A percentile compares a stretch with the other conserved stretches of the same genome.
phyloP scores from a whole-genome alignment of 2,113 vertebrate genomes.

The Chlorocebus sabaeus region DNA sequence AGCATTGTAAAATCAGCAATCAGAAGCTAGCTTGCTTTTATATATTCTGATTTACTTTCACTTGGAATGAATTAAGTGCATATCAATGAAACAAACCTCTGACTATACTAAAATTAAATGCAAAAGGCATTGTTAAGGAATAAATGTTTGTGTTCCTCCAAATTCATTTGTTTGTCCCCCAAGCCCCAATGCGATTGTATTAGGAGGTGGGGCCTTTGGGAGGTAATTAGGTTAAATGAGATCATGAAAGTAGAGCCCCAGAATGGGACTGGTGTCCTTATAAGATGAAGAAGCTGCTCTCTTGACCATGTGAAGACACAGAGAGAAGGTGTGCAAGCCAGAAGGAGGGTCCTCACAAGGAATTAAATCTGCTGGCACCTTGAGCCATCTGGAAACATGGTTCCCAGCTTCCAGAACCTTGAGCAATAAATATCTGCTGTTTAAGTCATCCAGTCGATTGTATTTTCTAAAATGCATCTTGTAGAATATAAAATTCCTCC shows the following conservation, averaged over 20 bases:
- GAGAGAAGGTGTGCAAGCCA: background rate
- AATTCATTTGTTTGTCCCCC: background rate
- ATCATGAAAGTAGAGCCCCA: background rate
- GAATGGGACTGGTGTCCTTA: background rate
- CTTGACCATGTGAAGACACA: background rate
- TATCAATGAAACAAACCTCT: background rate
- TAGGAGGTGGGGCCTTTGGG: background rate
- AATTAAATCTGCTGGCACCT: too few relatives aligned
- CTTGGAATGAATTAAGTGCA: background rate
- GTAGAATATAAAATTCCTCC: background rate
- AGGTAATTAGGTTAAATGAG: background rate
- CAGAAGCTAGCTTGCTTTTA: background rate
- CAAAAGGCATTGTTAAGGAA: background rate
- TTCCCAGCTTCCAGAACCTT: background rate
- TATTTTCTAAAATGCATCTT: background rate
- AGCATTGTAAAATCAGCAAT: background rate
- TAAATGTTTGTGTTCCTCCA: background rate
- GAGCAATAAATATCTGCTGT: background rate
- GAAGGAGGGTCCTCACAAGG: background rate
- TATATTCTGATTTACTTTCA: background rate
- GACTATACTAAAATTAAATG: background rate
- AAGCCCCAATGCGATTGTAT: background rate
- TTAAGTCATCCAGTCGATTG: background rate
- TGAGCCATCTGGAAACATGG: too few relatives aligned
- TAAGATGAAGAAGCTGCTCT: background rate